Evolutionary conservation across 2,888 invertebrate genomes (phyloP), one percentile per base, ranked within the genome.

Genomic region (Nysson spinosus): DNA sequence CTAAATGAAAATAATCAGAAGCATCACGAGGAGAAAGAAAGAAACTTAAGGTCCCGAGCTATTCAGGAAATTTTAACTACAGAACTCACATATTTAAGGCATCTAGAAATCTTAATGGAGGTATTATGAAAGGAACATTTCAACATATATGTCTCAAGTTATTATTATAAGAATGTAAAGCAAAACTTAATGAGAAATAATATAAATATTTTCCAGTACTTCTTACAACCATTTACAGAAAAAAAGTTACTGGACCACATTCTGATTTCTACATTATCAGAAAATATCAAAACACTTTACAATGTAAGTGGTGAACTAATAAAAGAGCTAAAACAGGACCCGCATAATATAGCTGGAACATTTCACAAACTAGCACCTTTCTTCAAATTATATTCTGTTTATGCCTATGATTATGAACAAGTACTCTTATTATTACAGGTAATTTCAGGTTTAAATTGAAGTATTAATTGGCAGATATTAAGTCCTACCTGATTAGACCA

Each of bases 351-450:
- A 4, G 91, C 92, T 0, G 85, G 88, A 44, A 92, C 93, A 0
- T 94, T 95, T 83, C 88, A 90, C 0, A 91, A 91, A 80, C 89
- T 94, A 63, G 93, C 93, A 0, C 94, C 94, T 2, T 94, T 92
- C 82, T 91, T 95, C 49, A 95, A 94, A 85, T 84, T 94, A 12
- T 95, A 95, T 81, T 93, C 94, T 0, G 91, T 92, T 0, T 94
- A 94, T 83, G 94, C 94, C 0, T 93, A 92, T 63, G 93, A 92
- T 76, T 94, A 93, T 81, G 92, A 91, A 69, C 90, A 90, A 61
- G 90, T 91, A 0, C 83, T 93, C 43, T 86, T 89, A 30, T 85
- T 91, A 30, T 81, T 94, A 22, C 91, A 92, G 88, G 92, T 92
- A 87, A 75, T 74, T 61, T n/a, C n/a, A n/a, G n/a, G n/a, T n/a